These are phyloP conservation scores for Maccullochella peelii DNA, from an alignment of 2,113 vertebrate genomes.

Conservation along the genomic window DNA sequence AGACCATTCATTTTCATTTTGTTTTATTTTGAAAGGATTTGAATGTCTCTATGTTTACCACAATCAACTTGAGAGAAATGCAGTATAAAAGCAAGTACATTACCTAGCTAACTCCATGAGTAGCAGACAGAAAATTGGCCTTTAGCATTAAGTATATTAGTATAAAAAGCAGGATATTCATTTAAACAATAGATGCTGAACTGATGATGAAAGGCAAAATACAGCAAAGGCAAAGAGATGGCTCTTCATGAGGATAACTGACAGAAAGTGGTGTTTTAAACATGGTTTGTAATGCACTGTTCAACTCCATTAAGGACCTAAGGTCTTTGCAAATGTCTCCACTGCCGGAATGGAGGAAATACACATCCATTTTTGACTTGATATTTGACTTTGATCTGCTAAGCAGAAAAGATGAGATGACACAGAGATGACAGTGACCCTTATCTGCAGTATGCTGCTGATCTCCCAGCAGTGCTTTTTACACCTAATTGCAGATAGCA, in stretches of 20 bases:
- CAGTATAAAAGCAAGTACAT: neutral
- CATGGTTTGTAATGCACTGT: slow-evolving; percentile 13
- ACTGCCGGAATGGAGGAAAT: slow-evolving; percentile 15
- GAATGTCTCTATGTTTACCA: slow-evolving; percentile 8
- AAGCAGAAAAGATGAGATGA: slow-evolving; percentile 29
- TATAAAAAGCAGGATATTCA: slow-evolving; percentile 4
- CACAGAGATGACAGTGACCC: slow-evolving; percentile 31
- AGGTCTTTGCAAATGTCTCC: slow-evolving; percentile 38
- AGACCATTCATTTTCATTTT: neutral
- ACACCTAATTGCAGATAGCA: slow-evolving; percentile 47
- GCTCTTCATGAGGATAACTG: slow-evolving; percentile 28
- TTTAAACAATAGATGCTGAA: slow-evolving; percentile 10
- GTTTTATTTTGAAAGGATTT: slow-evolving; percentile 13
- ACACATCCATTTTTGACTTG: slow-evolving; percentile 19
- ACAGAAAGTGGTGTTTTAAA: slow-evolving; percentile 40
- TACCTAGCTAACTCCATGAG: neutral
- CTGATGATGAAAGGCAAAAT: slow-evolving; percentile 52
- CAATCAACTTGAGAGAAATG: slow-evolving; percentile 3
- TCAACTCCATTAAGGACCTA: slow-evolving; percentile 57
- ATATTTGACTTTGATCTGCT: slow-evolving; percentile 19
- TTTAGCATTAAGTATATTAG: slow-evolving; percentile 12
- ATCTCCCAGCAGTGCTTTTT: slow-evolving; percentile 48
- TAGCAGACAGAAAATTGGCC: slow-evolving; percentile 18
- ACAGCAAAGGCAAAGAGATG: slow-evolving; percentile 20
- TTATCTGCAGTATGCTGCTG: slow-evolving; percentile 21